Evolutionary conservation across 2,888 invertebrate species (phyloP).

Genomic region (Autographa pulchrina): DNA sequence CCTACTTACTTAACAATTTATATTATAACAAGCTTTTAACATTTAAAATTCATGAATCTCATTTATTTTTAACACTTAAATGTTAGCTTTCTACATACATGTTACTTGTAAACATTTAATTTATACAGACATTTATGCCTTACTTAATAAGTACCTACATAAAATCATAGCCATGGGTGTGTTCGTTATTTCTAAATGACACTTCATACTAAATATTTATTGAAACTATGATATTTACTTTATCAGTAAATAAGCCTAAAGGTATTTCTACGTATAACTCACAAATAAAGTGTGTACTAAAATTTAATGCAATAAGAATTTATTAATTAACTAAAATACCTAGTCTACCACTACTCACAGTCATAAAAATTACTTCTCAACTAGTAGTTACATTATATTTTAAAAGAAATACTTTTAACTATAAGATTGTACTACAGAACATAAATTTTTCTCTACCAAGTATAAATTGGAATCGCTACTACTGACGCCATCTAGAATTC

Average conservation of each 20-base stretch:
- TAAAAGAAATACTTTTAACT: neutral
- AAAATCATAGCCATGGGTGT: neutral
- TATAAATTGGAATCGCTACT: conserved; percentile 30
- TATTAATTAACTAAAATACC: neutral
- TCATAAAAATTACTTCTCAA: neutral
- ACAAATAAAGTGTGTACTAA: neutral
- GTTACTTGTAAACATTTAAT: neutral
- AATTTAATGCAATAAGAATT: neutral
- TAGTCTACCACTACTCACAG: neutral
- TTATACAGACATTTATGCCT: neutral
- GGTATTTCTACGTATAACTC: neutral
- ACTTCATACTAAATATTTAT: neutral
- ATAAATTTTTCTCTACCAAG: neutral
- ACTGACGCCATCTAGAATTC: conserved; percentile 80
- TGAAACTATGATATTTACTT: neutral
- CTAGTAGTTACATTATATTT: conserved; percentile 5
- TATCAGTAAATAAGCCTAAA: neutral
- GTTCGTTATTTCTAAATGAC: neutral
- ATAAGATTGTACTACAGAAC: conserved; percentile 4
- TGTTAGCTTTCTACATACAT: conserved; percentile 2
- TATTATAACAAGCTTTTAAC: conserved; percentile 8
- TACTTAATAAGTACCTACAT: neutral
- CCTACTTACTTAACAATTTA: conserved; percentile 26
- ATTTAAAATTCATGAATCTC: conserved; percentile 7
- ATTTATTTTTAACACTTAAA: conserved; percentile 7